Conservation (phyloP, 2,113 vertebrate species). For the Miniopterus natalensis region DNA sequence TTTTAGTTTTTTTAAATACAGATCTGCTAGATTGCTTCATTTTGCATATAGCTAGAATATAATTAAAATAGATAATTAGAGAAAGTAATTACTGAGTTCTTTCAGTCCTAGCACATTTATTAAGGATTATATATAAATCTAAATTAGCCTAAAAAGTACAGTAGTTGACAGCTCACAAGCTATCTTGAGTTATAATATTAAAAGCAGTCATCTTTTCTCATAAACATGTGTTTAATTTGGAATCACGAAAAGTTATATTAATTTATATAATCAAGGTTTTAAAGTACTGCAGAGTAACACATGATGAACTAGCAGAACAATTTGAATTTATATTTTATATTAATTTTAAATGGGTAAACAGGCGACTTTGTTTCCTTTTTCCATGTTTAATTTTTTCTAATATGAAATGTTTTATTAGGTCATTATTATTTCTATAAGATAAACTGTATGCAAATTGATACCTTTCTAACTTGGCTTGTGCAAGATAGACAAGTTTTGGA, state of each 20-base stretch:
- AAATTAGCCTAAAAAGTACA: slow-evolving; percentile 69
- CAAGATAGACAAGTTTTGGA: neutral
- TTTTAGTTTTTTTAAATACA: slow-evolving; percentile 57
- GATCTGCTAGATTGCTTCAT: slow-evolving; percentile 55
- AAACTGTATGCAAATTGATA: neutral
- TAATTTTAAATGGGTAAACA: slow-evolving; percentile 5
- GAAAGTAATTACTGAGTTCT: slow-evolving; percentile 74
- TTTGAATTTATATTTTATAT: slow-evolving; percentile 29
- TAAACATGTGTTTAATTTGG: slow-evolving; percentile 56
- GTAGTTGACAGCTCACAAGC: slow-evolving; percentile 51
- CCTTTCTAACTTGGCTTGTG: neutral
- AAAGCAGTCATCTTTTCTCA: slow-evolving; percentile 56
- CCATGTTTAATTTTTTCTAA: neutral
- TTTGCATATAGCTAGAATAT: slow-evolving; percentile 65
- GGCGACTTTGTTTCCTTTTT: neutral
- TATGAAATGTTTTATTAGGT: neutral
- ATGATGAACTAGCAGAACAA: neutral
- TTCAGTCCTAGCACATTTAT: slow-evolving; percentile 72
- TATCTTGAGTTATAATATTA: slow-evolving; percentile 40
- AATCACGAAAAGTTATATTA: slow-evolving; percentile 15
- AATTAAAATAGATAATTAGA: slow-evolving; percentile 78
- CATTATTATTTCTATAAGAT: neutral
- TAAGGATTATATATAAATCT: slow-evolving; percentile 71
- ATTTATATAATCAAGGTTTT: slow-evolving; percentile 36
- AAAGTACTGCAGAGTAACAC: neutral